A percentile compares a stretch with the other conserved stretches of the same genome.
Conservation (phyloP, 2,888 invertebrate species). For the Gymnoscelis rufifasciata region DNA sequence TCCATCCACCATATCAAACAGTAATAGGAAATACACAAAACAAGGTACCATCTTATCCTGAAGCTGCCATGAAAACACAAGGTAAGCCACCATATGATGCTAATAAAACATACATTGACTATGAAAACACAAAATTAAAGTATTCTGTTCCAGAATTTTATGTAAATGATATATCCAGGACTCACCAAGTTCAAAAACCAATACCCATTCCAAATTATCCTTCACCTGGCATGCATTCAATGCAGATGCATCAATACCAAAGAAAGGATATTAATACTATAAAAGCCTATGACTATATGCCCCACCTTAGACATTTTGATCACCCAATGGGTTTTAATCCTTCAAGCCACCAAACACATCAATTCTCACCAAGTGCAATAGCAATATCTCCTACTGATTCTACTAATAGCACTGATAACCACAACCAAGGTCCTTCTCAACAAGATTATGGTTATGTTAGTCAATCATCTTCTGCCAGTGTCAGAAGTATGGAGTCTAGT, state of each 20-base stretch:
- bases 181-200: slow-evolving; percentile 52
- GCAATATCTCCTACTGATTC: slow-evolving; percentile 72
- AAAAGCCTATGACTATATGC: slow-evolving; percentile 58
- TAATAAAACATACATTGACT: slow-evolving; percentile 58
- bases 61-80: slow-evolving; percentile 46
- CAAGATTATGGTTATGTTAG: slow-evolving; percentile 75
- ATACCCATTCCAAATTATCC: slow-evolving; percentile 53
- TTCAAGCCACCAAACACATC: slow-evolving; percentile 53
- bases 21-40: slow-evolving; percentile 54
- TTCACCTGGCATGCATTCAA: slow-evolving; percentile 48
- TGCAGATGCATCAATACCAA: slow-evolving; percentile 54
- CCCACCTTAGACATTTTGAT: slow-evolving; percentile 55
- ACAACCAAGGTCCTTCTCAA: slow-evolving; percentile 51
- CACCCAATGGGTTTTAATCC: slow-evolving; percentile 47
- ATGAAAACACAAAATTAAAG: slow-evolving; percentile 55
- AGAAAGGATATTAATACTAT: slow-evolving; percentile 53
- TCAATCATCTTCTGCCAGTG: slow-evolving; percentile 66
- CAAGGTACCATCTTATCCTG: slow-evolving; percentile 57
- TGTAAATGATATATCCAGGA: slow-evolving; percentile 54
- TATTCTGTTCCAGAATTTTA: slow-evolving; percentile 54
- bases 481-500: slow-evolving; percentile 62
- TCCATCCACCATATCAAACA: slow-evolving; percentile 58
- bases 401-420: slow-evolving; percentile 62
- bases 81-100: slow-evolving; percentile 60
- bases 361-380: slow-evolving; percentile 64